These are phyloP conservation scores for Neoseiulus cucumeris DNA, from an alignment of 1,140 invertebrate genomes.

Conservation along the genomic window DNA sequence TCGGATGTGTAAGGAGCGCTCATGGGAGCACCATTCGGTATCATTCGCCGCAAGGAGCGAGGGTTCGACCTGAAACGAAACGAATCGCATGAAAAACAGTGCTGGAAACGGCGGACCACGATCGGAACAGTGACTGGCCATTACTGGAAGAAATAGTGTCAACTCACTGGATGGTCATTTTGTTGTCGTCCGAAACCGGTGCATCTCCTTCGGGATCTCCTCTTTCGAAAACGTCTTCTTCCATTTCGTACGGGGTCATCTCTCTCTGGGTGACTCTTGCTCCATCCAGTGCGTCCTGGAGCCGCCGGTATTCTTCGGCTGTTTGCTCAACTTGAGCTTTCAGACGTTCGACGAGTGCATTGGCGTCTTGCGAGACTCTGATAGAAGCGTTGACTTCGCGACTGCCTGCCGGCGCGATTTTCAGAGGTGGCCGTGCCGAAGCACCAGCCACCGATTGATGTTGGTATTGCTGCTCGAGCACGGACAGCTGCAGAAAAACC, in stretches of 20 bases:
- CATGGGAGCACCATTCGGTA: neutral
- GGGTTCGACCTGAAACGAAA: neutral
- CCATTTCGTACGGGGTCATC: neutral
- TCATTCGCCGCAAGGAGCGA: neutral
- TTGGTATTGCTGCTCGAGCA: neutral
- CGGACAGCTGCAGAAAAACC: neutral
- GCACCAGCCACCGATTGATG: neutral
- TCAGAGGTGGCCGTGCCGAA: neutral
- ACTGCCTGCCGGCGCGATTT: neutral
- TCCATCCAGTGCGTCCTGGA: neutral
- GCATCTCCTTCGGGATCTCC: slow-evolving; percentile 4
- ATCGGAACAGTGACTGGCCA: no score
- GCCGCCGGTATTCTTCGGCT: neutral
- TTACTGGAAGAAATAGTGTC: no score
- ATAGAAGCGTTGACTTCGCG: neutral
- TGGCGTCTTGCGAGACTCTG: neutral
- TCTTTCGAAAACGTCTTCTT: slow-evolving; percentile 9
- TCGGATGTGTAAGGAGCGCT: neutral
- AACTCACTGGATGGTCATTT: slow-evolving; percentile 6
- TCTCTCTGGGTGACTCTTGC: neutral
- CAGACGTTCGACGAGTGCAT: neutral
- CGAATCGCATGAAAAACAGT: no score
- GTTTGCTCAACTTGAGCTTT: neutral
- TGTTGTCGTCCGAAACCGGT: neutral
- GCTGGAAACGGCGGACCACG: no score